Percentiles rank a stretch among this genome's conserved stretches.
Conservation (phyloP, 2,113 vertebrate genomes). For the Calyptomena viridis region DNA sequence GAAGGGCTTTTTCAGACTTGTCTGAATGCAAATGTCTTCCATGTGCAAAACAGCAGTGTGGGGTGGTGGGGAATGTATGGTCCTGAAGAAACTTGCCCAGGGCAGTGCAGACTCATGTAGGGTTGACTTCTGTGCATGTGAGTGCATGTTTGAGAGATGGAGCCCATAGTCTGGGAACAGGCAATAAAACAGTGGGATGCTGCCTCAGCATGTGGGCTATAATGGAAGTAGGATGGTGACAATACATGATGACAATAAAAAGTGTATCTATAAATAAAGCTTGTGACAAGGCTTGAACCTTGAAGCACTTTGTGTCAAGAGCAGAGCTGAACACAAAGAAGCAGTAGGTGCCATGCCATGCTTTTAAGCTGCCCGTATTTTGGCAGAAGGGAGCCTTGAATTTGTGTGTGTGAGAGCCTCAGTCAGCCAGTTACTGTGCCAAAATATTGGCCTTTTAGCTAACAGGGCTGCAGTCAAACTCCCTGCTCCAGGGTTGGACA, state of each 20-base stretch:
- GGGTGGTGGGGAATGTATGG: background rate
- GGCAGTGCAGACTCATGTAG: accelerated
- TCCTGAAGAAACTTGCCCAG: background rate
- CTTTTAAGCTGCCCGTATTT: background rate
- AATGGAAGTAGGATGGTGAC: background rate
- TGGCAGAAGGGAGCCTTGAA: background rate
- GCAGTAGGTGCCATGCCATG: accelerated
- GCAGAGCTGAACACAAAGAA: background rate
- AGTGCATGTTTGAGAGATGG: background rate
- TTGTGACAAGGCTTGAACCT: background rate
- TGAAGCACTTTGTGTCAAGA: background rate
- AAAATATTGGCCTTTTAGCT: background rate
- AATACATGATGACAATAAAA: background rate
- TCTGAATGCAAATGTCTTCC: background rate
- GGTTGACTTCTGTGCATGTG: background rate
- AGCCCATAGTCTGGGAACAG: background rate
- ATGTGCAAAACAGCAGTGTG: background rate
- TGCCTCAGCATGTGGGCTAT: background rate
- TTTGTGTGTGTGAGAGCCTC: background rate
- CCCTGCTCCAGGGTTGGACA: background rate
- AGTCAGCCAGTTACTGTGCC: background rate
- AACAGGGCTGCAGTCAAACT: background rate
- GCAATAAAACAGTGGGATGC: background rate
- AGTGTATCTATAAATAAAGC: background rate
- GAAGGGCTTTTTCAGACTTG: background rate